phyloP scores from a whole-genome alignment of 2,113 vertebrate species.

The Carettochelys insculpta region DNA sequence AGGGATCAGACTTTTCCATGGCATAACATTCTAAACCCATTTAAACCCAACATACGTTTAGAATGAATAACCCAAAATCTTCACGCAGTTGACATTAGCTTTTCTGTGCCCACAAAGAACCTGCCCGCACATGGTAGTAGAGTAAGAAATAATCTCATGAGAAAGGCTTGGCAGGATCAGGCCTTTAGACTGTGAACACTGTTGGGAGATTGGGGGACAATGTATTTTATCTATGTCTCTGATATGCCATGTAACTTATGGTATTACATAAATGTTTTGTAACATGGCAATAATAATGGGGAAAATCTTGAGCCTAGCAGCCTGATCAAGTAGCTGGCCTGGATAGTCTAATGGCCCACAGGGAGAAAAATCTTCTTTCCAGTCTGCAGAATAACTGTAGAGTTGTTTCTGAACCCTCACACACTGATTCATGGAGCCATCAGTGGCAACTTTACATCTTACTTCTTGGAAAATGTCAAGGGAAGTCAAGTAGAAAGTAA shows the following conservation, averaged over 20 bases:
- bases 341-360: neutral
- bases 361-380: neutral
- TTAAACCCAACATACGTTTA: slow-evolving; percentile 31
- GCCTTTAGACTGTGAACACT: neutral
- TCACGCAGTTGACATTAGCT: neutral
- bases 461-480: neutral
- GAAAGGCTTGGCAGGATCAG: slow-evolving; percentile 3
- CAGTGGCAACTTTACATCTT: neutral
- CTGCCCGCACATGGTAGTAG: slow-evolving; percentile 33
- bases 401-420: neutral
- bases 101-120: slow-evolving; percentile 32
- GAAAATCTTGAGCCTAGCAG: neutral
- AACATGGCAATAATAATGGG: neutral
- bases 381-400: neutral
- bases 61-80: neutral
- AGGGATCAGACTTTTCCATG: slow-evolving; percentile 54
- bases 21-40: slow-evolving; percentile 32
- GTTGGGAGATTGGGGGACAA: slow-evolving; percentile 10
- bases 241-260: neutral
- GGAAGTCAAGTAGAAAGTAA: neutral
- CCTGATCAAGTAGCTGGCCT: neutral
- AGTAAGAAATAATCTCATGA: slow-evolving; percentile 42
- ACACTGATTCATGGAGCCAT: neutral
- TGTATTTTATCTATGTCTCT: slow-evolving; percentile 11
- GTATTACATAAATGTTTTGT: neutral